Base-by-base conservation (phyloP, 2,113 vertebrate species). In the Carassius gibelio region DNA sequence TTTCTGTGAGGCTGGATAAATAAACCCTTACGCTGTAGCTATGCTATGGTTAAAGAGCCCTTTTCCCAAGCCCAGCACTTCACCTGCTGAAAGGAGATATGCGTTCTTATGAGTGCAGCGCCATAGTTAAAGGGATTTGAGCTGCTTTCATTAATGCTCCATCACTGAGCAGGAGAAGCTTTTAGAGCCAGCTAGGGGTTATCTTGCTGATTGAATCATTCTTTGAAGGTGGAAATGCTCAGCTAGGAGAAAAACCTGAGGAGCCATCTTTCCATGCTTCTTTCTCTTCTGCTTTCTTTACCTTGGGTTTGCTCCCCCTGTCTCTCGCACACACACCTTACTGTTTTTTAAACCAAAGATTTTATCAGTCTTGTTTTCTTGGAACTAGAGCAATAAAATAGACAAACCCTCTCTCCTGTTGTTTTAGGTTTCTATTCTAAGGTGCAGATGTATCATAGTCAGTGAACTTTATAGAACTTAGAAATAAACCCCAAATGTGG, bases 241-340 rank as follows among this genome's bases (percentile, higher is more conserved):
- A 11, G 62, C 36, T 36, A 68, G 66, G 66, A 82, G 75, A 50
- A 68, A 71, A 80, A 87, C 69, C 34, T 57, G 57, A 82, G 38
- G 75, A 71, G 78, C 85, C 80, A 45, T 69, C 66, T 81, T 78
- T 87, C 30, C 50, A 55, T 72, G 75, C 11, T 62, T 88, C 57
- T 36, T 83, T 89, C 55, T 79, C 81, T 87, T 87, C 50, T 81
- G 82, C 88, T 89, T 84, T 91, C 90, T 93, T 90, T 90, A 79
- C 68, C 78, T 81, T 83, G 38, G 69, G 85, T 85, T 88, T 86
- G 87, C 86, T 23, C 81, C 90, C 62, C 17, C n/a, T 13, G 30
- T 50, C 38, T 62, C 26, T 61, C 36, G 1, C 52, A 26, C 15
- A 42, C 52, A 59, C 55, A 30, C 68, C 1, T 9, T 3, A 69